Conservation (phyloP, 2,888 invertebrate species). For the Gymnosoma rotundatum region DNA sequence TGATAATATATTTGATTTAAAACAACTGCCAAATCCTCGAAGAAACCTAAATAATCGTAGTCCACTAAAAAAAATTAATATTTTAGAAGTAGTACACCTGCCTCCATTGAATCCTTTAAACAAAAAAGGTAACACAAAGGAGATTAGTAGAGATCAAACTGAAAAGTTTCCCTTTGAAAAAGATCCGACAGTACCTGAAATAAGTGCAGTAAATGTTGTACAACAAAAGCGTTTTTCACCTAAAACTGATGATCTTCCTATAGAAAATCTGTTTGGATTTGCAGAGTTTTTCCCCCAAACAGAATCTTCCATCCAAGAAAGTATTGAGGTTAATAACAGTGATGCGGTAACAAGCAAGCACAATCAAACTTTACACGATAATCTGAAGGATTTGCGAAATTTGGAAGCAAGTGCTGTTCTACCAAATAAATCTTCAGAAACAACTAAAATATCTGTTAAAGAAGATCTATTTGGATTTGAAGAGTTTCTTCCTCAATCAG, state of each 20-base stretch:
- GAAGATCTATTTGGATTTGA: slow-evolving; percentile 78
- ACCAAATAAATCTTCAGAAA: not conserved
- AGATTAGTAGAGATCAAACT: slow-evolving; percentile 32
- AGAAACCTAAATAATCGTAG: slow-evolving; percentile 74
- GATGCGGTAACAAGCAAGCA: not conserved
- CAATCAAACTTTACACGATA: slow-evolving; percentile 72
- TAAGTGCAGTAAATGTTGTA: not conserved
- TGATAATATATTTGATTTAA: slow-evolving; percentile 64
- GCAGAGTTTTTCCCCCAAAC: slow-evolving; percentile 74
- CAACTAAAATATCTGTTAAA: slow-evolving; percentile 5
- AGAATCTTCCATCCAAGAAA: slow-evolving; percentile 39
- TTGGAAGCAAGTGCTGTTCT: not conserved
- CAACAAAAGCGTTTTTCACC: not conserved
- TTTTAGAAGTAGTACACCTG: slow-evolving; percentile 77
- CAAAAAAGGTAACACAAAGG: slow-evolving; percentile 32
- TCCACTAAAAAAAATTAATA: slow-evolving; percentile 79
- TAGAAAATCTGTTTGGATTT: slow-evolving; percentile 76
- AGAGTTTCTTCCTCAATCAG: slow-evolving; percentile 73
- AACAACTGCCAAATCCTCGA: slow-evolving; percentile 76
- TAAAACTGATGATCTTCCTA: slow-evolving; percentile 2
- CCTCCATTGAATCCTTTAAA: slow-evolving; percentile 75
- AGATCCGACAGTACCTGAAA: not conserved
- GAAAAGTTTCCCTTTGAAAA: slow-evolving; percentile 64
- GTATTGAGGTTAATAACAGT: slow-evolving; percentile 45
- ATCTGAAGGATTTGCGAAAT: slow-evolving; percentile 68